phyloP scores from a whole-genome alignment of 2,797 vertebrate species.

The Cyclura pinguis region DNA sequence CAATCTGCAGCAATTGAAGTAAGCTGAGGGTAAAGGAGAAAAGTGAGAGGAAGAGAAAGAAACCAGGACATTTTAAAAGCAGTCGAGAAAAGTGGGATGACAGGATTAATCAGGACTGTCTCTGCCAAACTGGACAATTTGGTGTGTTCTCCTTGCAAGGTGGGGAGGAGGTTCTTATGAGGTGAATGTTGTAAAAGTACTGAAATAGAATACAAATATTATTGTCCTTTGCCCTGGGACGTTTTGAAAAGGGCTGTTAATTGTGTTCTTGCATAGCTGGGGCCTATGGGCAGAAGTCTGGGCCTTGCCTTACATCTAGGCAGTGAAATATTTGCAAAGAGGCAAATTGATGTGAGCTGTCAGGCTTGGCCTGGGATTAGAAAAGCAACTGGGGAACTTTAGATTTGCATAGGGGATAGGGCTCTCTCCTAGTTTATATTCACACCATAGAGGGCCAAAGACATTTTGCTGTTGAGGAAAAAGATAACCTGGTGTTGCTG shows the following conservation, averaged over 20 bases:
- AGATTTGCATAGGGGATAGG: not conserved
- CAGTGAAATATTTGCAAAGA: constrained; percentile 11
- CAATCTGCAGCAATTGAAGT: too few relatives aligned
- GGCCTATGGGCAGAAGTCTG: not conserved
- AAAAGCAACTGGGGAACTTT: not conserved
- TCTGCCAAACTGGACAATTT: too few relatives aligned
- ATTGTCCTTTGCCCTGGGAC: not conserved
- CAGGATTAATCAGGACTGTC: too few relatives aligned
- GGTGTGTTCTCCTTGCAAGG: not conserved
- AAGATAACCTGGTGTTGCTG: not conserved
- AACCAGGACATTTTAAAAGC: too few relatives aligned
- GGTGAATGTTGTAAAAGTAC: not conserved
- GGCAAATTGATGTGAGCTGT: not conserved
- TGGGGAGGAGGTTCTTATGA: not conserved
- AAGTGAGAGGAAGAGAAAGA: too few relatives aligned
- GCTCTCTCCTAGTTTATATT: not conserved
- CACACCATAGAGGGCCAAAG: not conserved
- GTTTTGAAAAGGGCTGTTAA: not conserved
- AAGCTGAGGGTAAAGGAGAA: too few relatives aligned
- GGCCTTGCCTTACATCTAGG: not conserved
- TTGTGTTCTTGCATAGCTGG: not conserved
- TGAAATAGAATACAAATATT: not conserved
- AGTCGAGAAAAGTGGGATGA: too few relatives aligned
- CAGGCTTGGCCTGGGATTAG: not conserved
- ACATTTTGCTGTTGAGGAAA: not conserved